phyloP scores from a whole-genome alignment of 92 coral and sea anemone genomes.

The Blastomussa wellsi region DNA sequence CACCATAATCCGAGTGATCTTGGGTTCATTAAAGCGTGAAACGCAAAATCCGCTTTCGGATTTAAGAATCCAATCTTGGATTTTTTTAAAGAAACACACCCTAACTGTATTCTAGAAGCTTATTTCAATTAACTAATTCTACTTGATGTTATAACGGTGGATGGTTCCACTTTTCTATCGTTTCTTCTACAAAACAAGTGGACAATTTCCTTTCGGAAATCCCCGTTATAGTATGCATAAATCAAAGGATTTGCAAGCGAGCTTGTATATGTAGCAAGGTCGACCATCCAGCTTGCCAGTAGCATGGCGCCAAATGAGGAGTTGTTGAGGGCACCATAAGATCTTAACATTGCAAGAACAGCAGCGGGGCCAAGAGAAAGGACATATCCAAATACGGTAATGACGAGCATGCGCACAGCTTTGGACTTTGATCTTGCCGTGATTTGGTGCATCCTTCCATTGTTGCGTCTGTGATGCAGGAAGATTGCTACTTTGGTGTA shows the following conservation, averaged over 20 bases:
- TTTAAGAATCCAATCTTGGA: no score
- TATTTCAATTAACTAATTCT: not conserved
- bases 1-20: no score
- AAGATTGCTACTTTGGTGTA: slow-evolving; percentile 51
- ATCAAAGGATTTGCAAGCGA: slow-evolving; percentile 60
- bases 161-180: not conserved
- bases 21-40: no score
- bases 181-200: not conserved
- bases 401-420: not conserved
- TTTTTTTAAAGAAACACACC: no score
- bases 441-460: slow-evolving; percentile 24
- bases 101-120: not conserved
- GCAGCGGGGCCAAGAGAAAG: slow-evolving; percentile 49
- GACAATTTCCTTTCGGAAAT: slow-evolving; percentile 48
- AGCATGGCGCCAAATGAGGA: slow-evolving; percentile 28
- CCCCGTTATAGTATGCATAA: slow-evolving; percentile 57
- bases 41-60: no score
- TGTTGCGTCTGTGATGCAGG: slow-evolving; percentile 37
- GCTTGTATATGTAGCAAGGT: slow-evolving; percentile 38
- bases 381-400: slow-evolving; percentile 31
- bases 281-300: slow-evolving; percentile 25
- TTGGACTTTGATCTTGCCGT: slow-evolving; percentile 18
- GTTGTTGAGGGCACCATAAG: slow-evolving; percentile 45
- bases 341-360: slow-evolving; percentile 42
- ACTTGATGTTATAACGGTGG: not conserved